phyloP scores from a whole-genome alignment of 1,140 invertebrate genomes.

The Drosophila pectinifera region DNA sequence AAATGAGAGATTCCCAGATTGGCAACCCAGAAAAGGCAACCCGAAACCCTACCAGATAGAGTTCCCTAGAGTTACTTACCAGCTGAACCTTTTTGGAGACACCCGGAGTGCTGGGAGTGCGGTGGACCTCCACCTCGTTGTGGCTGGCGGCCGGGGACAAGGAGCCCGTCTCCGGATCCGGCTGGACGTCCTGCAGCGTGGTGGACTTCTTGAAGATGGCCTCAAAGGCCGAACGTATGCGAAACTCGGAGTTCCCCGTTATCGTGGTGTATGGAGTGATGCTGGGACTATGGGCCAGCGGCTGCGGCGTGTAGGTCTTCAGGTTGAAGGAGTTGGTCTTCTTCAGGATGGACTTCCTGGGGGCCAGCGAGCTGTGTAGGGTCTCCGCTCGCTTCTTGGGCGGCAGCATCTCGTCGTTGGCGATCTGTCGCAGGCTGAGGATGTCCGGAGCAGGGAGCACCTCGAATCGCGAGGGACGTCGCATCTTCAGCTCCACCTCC shows the following conservation, averaged over 20 bases:
- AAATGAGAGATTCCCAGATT: slow-evolving; percentile 35
- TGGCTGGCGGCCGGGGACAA: slow-evolving; percentile 64
- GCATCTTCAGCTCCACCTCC: slow-evolving; percentile 84
- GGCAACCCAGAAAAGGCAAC: not conserved
- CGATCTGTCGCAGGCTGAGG: slow-evolving; percentile 86
- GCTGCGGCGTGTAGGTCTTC: slow-evolving; percentile 88
- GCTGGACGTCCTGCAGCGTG: slow-evolving; percentile 92
- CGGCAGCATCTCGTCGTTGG: slow-evolving; percentile 84
- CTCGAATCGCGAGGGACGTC: slow-evolving; percentile 88
- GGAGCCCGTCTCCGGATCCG: slow-evolving; percentile 87
- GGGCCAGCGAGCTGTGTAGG: slow-evolving; percentile 87
- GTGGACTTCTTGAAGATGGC: slow-evolving; percentile 95
- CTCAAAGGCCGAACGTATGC: slow-evolving; percentile 94
- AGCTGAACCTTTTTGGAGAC: slow-evolving; percentile 95
- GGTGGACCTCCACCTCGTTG: slow-evolving; percentile 78
- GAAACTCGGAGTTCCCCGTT: slow-evolving; percentile 91
- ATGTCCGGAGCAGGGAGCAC: slow-evolving; percentile 88
- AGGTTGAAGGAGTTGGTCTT: slow-evolving; percentile 96
- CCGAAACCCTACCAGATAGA: too few species aligned
- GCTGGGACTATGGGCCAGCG: slow-evolving; percentile 88
- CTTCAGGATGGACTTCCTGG: slow-evolving; percentile 95
- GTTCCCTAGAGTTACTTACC: slow-evolving; percentile 87
- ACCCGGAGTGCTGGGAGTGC: slow-evolving; percentile 89
- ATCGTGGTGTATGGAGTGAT: slow-evolving; percentile 93
- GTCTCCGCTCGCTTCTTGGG: slow-evolving; percentile 79